phyloP scores from a whole-genome alignment of 2,888 invertebrate species.

The Epistrophe grossulariae region DNA sequence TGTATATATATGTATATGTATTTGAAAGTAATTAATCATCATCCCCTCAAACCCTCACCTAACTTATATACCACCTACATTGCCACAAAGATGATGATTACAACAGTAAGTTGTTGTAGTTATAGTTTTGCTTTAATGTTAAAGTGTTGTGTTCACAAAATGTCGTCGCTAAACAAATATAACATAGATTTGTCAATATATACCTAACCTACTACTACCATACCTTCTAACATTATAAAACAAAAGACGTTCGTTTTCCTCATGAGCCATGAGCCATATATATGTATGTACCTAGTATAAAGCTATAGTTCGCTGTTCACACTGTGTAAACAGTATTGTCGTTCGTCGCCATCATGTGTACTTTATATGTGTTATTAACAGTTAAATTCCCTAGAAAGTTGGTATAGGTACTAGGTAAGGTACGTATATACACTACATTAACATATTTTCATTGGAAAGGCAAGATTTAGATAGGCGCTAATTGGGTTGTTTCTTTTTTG shows the following conservation, averaged over 20 bases:
- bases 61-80: too few species aligned
- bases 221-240: not conserved
- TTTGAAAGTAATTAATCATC: conserved; percentile 63
- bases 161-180: conserved; percentile 66
- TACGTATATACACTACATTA: not conserved
- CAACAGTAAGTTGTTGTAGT: conserved; percentile 37
- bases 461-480: conserved; percentile 37
- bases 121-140: conserved; percentile 56
- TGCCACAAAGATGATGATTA: conserved; percentile 43
- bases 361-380: conserved; percentile 12
- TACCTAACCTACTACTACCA: conserved; percentile 12
- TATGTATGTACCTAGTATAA: too few species aligned
- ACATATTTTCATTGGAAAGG: conserved; percentile 21
- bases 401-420: not conserved
- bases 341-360: conserved; percentile 26
- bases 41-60: not conserved
- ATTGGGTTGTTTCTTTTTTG: conserved; percentile 25
- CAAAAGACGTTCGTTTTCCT: conserved; percentile 19
- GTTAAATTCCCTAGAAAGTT: conserved; percentile 39
- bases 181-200: conserved; percentile 59
- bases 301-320: conserved; percentile 2
- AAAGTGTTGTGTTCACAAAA: conserved; percentile 73
- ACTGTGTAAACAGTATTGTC: conserved; percentile 23
- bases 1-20: not conserved
- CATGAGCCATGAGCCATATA: too few species aligned